phyloP scores from a whole-genome alignment of 2,113 vertebrate genomes.

The Hydrolagus affinis region DNA sequence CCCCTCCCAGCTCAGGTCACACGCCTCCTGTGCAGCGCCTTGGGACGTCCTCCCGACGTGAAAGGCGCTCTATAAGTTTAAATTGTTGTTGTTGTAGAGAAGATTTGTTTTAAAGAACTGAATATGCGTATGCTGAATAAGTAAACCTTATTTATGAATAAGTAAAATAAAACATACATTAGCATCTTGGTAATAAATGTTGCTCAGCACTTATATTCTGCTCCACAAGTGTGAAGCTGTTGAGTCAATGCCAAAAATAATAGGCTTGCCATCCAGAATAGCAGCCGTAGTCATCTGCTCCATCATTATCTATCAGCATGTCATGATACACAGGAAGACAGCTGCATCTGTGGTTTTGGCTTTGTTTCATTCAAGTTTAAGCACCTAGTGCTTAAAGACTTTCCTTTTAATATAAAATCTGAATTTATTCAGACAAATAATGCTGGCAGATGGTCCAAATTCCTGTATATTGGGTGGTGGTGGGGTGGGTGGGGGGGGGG shows the following conservation, averaged over 20 bases:
- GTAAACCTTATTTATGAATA: too few relatives aligned
- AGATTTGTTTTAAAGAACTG: too few relatives aligned
- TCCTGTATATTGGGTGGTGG: too few relatives aligned
- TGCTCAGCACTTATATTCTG: constrained; percentile 35
- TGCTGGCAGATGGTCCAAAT: neutral
- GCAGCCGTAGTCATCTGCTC: constrained; percentile 35
- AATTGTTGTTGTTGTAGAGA: too few relatives aligned
- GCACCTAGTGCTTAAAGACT: neutral
- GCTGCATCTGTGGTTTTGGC: constrained; percentile 41
- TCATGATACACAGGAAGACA: constrained; percentile 35
- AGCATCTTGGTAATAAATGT: too few relatives aligned
- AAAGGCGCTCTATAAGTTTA: too few relatives aligned
- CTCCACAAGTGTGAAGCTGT: constrained; percentile 33
- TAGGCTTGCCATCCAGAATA: neutral
- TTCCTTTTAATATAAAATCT: neutral
- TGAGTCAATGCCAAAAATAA: constrained; percentile 43
- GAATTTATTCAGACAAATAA: neutral
- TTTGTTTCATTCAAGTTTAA: constrained; percentile 13
- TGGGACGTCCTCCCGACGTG: too few relatives aligned
- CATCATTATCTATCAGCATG: constrained; percentile 36
- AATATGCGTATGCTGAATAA: too few relatives aligned
- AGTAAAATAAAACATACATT: too few relatives aligned
- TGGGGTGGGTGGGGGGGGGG: too few relatives aligned
- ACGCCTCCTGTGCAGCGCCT: too few relatives aligned
- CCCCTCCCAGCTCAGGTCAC: too few relatives aligned